phyloP scores from a whole-genome alignment of 2,888 invertebrate species.

The Drosophila aldrichi region DNA sequence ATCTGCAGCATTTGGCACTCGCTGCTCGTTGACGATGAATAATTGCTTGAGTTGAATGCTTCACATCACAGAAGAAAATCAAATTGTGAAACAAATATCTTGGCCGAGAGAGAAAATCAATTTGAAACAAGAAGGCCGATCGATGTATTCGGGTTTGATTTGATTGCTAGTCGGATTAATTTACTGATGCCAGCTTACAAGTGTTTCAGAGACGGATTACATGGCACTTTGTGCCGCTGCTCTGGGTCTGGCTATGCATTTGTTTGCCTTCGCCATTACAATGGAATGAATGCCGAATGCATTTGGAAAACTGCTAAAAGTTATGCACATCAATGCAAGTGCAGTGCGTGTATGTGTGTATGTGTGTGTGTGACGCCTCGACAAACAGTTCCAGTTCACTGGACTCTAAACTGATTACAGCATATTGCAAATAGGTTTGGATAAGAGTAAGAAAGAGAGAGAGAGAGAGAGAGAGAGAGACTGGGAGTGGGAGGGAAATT shows the following conservation, averaged over 20 bases:
- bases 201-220: background rate
- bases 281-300: slow-evolving; percentile 12
- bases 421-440: slow-evolving; percentile 21
- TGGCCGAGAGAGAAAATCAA: background rate
- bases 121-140: background rate
- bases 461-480: background rate
- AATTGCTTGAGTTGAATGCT: background rate
- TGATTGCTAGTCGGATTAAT: slow-evolving; percentile 4
- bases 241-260: background rate
- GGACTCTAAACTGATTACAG: slow-evolving; percentile 69
- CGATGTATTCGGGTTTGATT: background rate
- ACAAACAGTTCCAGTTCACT: slow-evolving; percentile 68
- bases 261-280: background rate
- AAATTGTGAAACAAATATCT: slow-evolving; percentile 7
- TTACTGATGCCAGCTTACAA: slow-evolving; percentile 5
- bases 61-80: background rate
- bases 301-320: slow-evolving; percentile 9
- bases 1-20: background rate
- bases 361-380: slow-evolving; percentile 14
- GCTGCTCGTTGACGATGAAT: background rate
- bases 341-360: background rate
- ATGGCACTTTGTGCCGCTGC: background rate
- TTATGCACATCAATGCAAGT: slow-evolving; percentile 1
- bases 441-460: background rate
- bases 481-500: too few relatives aligned